Conservation (phyloP, 2,797 vertebrate species). For the Oreortyx pictus region DNA sequence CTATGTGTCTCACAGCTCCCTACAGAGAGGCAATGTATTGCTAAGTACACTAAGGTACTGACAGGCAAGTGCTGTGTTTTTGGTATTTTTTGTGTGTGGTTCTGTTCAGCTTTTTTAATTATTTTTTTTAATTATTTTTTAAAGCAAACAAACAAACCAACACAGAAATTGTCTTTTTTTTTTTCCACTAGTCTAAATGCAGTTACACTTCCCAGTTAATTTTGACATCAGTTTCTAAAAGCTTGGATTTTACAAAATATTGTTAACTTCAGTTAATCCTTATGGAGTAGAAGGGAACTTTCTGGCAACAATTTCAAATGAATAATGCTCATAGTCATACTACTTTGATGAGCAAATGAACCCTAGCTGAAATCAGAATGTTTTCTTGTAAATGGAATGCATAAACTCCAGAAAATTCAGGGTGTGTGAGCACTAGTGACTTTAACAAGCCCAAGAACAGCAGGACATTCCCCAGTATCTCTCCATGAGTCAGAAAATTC, state of each 20-base stretch:
- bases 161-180: background rate
- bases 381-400: slow-evolving; percentile 57
- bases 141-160: background rate
- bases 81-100: accelerated
- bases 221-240: slow-evolving; percentile 8
- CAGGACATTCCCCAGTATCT: slow-evolving; percentile 25
- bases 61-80: background rate
- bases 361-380: slow-evolving; percentile 68
- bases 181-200: background rate
- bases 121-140: background rate
- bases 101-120: background rate
- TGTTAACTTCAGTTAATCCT: slow-evolving; percentile 38
- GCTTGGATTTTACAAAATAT: slow-evolving; percentile 49
- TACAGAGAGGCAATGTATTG: background rate
- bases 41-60: background rate
- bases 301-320: slow-evolving; percentile 64
- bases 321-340: slow-evolving; percentile 18
- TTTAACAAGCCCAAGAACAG: slow-evolving; percentile 45
- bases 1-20: background rate
- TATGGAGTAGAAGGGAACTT: slow-evolving; percentile 54
- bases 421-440: slow-evolving; percentile 6
- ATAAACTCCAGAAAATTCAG: slow-evolving; percentile 35
- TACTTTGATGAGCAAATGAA: slow-evolving; percentile 60
- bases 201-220: slow-evolving; percentile 24
- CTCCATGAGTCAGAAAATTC: slow-evolving; percentile 36